These are phyloP conservation scores for Volucella inflata DNA, from an alignment of 2,888 invertebrate genomes.

Conservation along the genomic window DNA sequence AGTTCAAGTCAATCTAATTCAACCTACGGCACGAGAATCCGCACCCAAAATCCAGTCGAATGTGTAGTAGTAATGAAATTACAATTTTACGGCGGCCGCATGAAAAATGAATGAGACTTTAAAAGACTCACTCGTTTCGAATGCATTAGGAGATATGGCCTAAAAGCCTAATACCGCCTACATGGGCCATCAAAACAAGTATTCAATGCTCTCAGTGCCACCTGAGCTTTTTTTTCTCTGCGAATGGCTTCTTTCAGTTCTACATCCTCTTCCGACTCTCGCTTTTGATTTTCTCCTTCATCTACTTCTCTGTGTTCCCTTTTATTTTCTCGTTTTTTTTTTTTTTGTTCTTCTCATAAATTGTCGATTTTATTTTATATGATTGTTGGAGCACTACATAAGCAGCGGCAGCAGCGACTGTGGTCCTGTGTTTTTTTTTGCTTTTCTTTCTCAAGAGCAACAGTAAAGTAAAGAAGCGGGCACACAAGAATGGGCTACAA, in stretches of 20 bases:
- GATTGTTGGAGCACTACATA: conserved; percentile 44
- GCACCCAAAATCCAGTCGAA: conserved; percentile 34
- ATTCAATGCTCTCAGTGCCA: conserved; percentile 54
- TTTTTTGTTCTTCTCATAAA: conserved; percentile 42
- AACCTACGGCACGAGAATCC: not conserved
- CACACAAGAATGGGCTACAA: conserved; percentile 14
- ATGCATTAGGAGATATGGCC: conserved; percentile 47
- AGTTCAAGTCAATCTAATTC: too few relatives aligned
- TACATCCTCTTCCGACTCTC: not conserved
- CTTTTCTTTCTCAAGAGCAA: not conserved
- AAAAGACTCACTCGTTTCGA: conserved; percentile 55
- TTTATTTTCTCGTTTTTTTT: not conserved
- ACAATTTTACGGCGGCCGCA: conserved; percentile 59
- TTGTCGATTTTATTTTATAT: conserved; percentile 65
- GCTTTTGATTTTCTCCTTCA: not conserved
- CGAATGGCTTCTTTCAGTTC: not conserved
- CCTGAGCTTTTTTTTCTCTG: conserved; percentile 56
- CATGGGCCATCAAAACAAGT: conserved; percentile 52
- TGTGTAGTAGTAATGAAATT: conserved; percentile 67
- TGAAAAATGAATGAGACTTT: conserved; percentile 64
- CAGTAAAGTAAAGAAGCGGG: not conserved
- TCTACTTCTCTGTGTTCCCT: not conserved
- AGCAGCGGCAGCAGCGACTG: not conserved
- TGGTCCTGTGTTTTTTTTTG: not conserved
- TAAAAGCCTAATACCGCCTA: conserved; percentile 54